A percentile compares a stretch with the other conserved stretches of the same genome.
Evolutionary conservation across 1,140 invertebrate genomes (phyloP).

Genomic region (Drosophila sp.): DNA sequence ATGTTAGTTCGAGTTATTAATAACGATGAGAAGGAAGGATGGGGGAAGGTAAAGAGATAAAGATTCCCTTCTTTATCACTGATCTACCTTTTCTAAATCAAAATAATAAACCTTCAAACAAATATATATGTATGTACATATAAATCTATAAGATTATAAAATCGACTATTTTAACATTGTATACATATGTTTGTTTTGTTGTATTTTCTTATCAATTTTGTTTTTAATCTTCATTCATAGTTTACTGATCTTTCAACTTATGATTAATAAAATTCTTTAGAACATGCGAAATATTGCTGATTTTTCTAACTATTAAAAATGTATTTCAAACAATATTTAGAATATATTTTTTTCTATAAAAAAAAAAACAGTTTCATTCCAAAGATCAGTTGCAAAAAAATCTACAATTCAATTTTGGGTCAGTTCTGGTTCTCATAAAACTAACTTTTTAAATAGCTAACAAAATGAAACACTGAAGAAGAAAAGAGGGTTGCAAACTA

Average conservation of each 20-base stretch:
- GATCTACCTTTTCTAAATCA: slow-evolving; percentile 3
- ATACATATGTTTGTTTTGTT: background rate
- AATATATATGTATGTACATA: no score
- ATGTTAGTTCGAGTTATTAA: slow-evolving; percentile 48
- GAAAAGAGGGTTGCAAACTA: slow-evolving; percentile 38
- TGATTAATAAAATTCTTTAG: background rate
- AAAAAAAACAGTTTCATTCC: no score
- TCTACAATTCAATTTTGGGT: background rate
- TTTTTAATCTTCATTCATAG: slow-evolving; percentile 16
- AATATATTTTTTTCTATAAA: background rate
- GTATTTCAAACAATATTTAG: no score
- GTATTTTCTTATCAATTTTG: slow-evolving; percentile 5
- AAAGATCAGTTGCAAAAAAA: background rate
- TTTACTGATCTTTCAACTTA: slow-evolving; percentile 1
- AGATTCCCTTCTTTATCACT: slow-evolving; percentile 14
- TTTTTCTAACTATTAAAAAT: background rate
- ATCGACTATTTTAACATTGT: background rate
- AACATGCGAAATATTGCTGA: slow-evolving; percentile 11
- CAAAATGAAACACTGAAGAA: slow-evolving; percentile 13
- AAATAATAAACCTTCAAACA: background rate
- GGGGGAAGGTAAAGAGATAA: background rate
- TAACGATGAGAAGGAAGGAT: slow-evolving; percentile 20
- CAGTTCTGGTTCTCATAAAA: background rate
- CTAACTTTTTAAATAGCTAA: background rate
- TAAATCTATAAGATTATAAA: background rate